Evolutionary conservation across 2,797 vertebrate genomes (phyloP), one percentile per base, ranked within the genome.

Genomic region (Cryptoprocta ferox): DNA sequence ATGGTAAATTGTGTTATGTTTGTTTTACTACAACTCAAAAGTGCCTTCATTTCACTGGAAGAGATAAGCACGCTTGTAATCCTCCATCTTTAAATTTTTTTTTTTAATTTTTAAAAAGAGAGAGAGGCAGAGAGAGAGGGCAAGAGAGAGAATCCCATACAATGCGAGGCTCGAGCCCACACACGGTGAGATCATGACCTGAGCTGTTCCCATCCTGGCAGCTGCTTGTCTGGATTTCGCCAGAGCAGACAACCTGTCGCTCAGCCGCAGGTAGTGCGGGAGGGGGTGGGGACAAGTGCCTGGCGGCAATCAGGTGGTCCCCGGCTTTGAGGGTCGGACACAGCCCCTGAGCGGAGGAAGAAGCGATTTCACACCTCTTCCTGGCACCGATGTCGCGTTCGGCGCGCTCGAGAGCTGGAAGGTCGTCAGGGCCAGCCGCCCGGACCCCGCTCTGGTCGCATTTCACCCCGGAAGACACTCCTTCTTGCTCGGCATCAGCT

Each of bases 341-440:
- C 0, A 1, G 91, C 9, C 28, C 68, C 50, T 3, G 4, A 80
- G 78, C 30, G 14, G 90, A 82, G 2, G 30, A 42, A 71, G 65
- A 35, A 30, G 59, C 1, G 0, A 35, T 82, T 96, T 96, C 56
- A 79, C 78, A 53, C n/a, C 21, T 82, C 84, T 56, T 30, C 39
- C 39, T 3, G 42, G 66, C 1, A 5, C 71, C 6, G 53, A 21
- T 0, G 0, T 6, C 19, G 21, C 0, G 3, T 2, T 0, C 5
- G 3, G 75, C 15, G 0, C 19, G 1, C 79, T 1, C 0, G 0
- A 42, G 70, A 39, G 56, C 88, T 1, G 37, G 50, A 1, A 13
- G 6, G 61, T 2, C 1, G 0, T 16, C 10, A 37, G 61, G 26
- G 37, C 70, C 7, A 35, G 1, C 0, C 0, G 50, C 76, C 24